Percentiles rank a stretch among this genome's conserved stretches.
These are phyloP conservation scores for Campoplex nolae DNA, from an alignment of 2,888 invertebrate species.

Conservation along the genomic window DNA sequence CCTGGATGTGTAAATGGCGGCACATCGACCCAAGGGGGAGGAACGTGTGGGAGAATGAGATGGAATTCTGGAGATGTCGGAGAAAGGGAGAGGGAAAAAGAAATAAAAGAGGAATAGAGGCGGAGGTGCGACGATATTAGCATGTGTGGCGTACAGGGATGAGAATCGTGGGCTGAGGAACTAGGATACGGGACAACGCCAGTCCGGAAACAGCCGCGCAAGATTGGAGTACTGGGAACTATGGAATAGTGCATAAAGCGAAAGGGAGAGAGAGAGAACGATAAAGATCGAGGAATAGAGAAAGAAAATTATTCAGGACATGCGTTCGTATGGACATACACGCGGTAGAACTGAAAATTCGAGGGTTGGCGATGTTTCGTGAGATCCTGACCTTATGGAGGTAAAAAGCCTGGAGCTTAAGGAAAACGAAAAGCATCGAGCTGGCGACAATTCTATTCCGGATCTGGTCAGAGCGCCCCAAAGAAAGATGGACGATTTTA, in stretches of 20 bases:
- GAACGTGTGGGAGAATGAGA: conserved; percentile 23
- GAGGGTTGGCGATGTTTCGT: background rate
- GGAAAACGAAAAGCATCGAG: conserved; percentile 17
- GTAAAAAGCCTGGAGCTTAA: conserved; percentile 3
- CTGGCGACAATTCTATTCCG: conserved; percentile 49
- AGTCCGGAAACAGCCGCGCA: conserved; percentile 50
- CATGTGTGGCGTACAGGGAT: conserved; percentile 48
- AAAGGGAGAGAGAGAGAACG: background rate
- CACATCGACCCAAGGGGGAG: conserved; percentile 8
- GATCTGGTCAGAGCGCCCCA: conserved; percentile 23
- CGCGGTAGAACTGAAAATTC: background rate
- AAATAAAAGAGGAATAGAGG: conserved; percentile 34
- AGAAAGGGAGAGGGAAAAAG: conserved; percentile 8
- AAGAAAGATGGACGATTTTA: conserved; percentile 10
- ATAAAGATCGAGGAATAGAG: background rate
- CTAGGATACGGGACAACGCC: conserved; percentile 31
- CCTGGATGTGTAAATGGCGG: conserved; percentile 3
- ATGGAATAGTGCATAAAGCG: conserved; percentile 43
- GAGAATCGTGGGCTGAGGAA: conserved; percentile 12
- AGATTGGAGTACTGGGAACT: conserved; percentile 58
- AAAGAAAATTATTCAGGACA: conserved; percentile 39
- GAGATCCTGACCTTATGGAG: conserved; percentile 22
- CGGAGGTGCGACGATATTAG: conserved; percentile 57
- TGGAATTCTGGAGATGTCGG: conserved; percentile 64
- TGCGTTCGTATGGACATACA: conserved; percentile 29